Evolutionary conservation across 2,888 invertebrate species (phyloP).

Genomic region (Gari tellinella): DNA sequence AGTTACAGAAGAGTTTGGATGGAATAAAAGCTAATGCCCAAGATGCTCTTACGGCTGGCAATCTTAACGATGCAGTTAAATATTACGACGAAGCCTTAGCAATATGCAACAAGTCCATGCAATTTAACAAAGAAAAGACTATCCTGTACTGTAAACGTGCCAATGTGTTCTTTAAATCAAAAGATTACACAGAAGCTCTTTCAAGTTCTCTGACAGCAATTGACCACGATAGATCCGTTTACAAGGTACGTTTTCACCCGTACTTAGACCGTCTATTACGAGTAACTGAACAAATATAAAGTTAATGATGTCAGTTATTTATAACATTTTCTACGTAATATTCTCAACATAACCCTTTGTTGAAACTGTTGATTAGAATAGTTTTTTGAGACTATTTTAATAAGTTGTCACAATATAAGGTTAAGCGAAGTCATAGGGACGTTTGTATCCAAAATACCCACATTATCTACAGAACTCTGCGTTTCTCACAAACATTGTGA

Average conservation of each 20-base stretch:
- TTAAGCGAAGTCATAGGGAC: too few species aligned
- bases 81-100: constrained; percentile 57
- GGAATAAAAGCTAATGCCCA: constrained; percentile 62
- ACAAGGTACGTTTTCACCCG: constrained; percentile 56
- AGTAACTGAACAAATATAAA: too few species aligned
- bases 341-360: too few species aligned
- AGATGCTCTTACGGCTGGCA: constrained; percentile 42
- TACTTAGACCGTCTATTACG: too few species aligned
- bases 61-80: constrained; percentile 46
- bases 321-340: too few species aligned
- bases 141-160: constrained; percentile 66
- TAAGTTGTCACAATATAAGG: too few species aligned
- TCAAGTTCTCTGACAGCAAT: constrained; percentile 57
- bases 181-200: constrained; percentile 43
- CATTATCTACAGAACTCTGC: too few species aligned
- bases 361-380: too few species aligned
- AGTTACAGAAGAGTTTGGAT: constrained; percentile 44
- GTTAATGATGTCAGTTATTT: too few species aligned
- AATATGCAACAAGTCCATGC: constrained; percentile 37
- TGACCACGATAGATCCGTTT: constrained; percentile 46
- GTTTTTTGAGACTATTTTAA: too few species aligned
- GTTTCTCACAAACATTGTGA: too few species aligned
- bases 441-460: too few species aligned
- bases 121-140: constrained; percentile 58
- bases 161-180: constrained; percentile 42